Evolutionary conservation across 2,888 invertebrate genomes (phyloP).

Genomic region (Lasius platythorax): DNA sequence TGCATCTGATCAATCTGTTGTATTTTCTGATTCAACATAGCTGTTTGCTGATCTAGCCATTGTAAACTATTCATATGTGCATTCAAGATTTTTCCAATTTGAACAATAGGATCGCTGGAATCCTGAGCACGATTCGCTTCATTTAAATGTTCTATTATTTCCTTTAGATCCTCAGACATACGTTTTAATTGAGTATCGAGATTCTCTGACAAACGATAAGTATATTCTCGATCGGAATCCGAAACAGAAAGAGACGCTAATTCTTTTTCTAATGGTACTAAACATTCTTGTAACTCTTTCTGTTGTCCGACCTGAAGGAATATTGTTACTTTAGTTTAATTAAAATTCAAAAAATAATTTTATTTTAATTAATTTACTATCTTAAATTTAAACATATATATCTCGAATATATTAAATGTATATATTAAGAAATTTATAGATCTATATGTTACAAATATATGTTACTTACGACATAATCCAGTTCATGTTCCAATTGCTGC

Average conservation of each 20-base stretch:
- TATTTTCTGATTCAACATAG: slow-evolving; percentile 91
- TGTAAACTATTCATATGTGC: slow-evolving; percentile 98
- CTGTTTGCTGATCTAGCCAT: slow-evolving; percentile 96
- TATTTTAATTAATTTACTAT: not conserved
- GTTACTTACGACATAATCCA: slow-evolving; percentile 92
- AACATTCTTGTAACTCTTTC: slow-evolving; percentile 95
- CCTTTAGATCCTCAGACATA: slow-evolving; percentile 98
- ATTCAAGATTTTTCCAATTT: slow-evolving; percentile 97
- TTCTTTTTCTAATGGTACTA: slow-evolving; percentile 95
- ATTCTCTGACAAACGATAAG: slow-evolving; percentile 95
- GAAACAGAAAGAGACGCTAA: slow-evolving; percentile 90
- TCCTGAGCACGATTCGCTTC: slow-evolving; percentile 94
- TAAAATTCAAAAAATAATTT: slow-evolving; percentile 1
- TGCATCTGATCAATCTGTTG: slow-evolving; percentile 94
- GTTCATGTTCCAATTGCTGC: slow-evolving; percentile 95
- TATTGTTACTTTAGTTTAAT: slow-evolving; percentile 22
- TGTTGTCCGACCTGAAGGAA: slow-evolving; percentile 91
- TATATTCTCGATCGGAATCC: slow-evolving; percentile 96
- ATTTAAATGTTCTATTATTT: slow-evolving; percentile 97
- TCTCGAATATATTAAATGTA: not conserved
- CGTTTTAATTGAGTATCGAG: slow-evolving; percentile 96
- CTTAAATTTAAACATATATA: not conserved
- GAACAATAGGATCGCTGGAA: slow-evolving; percentile 95
- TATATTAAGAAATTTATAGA: not conserved
- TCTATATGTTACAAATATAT: not conserved